Percentiles rank a stretch among this genome's conserved stretches.
Evolutionary conservation across 2,797 vertebrate species (phyloP).

Genomic region (Anisognathus igniventris): DNA sequence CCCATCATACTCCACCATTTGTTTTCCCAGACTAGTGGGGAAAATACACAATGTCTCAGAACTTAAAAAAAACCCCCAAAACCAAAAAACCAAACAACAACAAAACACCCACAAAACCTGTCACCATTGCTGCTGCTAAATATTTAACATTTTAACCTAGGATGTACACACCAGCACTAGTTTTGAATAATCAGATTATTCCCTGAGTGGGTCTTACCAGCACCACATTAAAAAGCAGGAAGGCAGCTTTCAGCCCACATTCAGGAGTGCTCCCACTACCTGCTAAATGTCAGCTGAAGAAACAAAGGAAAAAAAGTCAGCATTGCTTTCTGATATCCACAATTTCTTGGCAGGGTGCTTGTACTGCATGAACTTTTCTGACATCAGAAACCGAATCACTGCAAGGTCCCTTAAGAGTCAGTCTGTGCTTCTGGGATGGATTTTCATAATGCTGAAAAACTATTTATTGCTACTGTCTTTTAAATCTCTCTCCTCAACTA

Average conservation of each 20-base stretch:
- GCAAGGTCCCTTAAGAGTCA: neutral
- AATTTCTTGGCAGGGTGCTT: neutral
- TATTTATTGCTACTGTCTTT: neutral
- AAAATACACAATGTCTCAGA: neutral
- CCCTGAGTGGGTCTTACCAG: neutral
- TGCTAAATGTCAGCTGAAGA: neutral
- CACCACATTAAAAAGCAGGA: neutral
- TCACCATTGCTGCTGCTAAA: neutral
- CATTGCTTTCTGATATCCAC: neutral
- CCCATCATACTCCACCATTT: no score
- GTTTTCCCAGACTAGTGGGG: neutral
- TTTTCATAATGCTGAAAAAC: neutral
- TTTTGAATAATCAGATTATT: neutral
- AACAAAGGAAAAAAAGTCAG: neutral
- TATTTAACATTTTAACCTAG: neutral
- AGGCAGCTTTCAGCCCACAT: neutral
- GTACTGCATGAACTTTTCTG: neutral
- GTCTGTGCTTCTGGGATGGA: neutral
- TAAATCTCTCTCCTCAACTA: neutral
- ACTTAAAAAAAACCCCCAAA: no score
- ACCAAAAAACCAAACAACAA: neutral
- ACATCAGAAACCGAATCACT: neutral
- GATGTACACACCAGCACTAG: accelerated
- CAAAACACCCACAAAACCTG: accelerated
- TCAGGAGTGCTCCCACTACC: neutral